Evolutionary conservation across 2,113 vertebrate species (phyloP), one percentile per base, ranked within the genome.

Genomic region (Porphyrio hochstetteri): DNA sequence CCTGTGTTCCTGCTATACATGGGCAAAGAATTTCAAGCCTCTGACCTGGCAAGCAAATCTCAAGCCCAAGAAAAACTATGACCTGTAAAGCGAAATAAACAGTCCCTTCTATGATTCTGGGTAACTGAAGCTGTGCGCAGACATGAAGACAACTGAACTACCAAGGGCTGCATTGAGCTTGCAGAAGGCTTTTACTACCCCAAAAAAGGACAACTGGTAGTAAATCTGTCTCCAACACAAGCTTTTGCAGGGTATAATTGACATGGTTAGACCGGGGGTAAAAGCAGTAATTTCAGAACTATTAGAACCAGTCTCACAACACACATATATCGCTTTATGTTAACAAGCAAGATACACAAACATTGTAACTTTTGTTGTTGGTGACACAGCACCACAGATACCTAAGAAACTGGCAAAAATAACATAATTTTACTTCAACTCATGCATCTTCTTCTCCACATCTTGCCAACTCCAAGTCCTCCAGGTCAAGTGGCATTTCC

Each of bases 1-100:
- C 42, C 24, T 20, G 4, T 25, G 29, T 21, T 78, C 21, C 72
- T 91, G 20, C 74, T 92, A 75, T 76, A 93, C 61, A 82, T 20
- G 52, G 81, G 35, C 83, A 95, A 94, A 90, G 35, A 84, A 86
- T 91, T 75, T 87, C 60, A 82, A 72, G 28, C 38, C 38, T 93
- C 42, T 86, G 69, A 61, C 24, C 55, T 31, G 53, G 70, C 78
- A 93, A 42, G 57, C 3, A 79, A 72, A 89, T 42, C 60, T 63
- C 35, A 88, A 85, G 42, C 44, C 65, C 35, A 65, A 70, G 20
- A 76, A 78, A 48, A 93, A 16, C 33, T 33, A 27, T 14, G 76
- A 87, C 67, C 81, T 95, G 93, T 61, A 69, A 79, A 89, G 36
- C 11, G 72, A 67, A 83, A 60, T 31, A 36, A 74, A 68, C 50